phyloP scores from a whole-genome alignment of 2,797 vertebrate genomes.

The Florisuga fusca region DNA sequence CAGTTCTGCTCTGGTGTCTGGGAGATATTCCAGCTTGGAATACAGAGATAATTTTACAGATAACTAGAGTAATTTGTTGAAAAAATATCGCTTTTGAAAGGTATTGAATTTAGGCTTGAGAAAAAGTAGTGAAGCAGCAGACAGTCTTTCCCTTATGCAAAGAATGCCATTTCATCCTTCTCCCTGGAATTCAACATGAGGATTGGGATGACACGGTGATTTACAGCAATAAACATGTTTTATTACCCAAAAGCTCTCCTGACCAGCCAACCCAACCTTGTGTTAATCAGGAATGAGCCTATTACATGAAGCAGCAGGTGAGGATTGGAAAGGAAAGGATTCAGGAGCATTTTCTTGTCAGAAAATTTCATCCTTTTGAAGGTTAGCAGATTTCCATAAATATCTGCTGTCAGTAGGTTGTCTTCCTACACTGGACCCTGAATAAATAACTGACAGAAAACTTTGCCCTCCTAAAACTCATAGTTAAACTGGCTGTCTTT shows the following conservation, averaged over 20 bases:
- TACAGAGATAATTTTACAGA: neutral
- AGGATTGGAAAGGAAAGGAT: neutral
- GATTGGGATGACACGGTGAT: neutral
- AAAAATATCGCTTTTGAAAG: neutral
- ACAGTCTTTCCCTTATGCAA: neutral
- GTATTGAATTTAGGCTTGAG: neutral
- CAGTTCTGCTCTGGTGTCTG: neutral
- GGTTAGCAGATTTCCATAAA: neutral
- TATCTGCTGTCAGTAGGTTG: neutral
- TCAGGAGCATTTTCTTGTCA: neutral
- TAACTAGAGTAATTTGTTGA: neutral
- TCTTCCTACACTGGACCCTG: neutral
- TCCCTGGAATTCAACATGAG: neutral
- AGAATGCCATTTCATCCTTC: neutral
- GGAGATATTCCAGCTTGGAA: neutral
- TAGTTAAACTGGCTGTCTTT: neutral
- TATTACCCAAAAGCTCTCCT: neutral
- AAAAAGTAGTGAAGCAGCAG: neutral
- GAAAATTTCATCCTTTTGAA: neutral
- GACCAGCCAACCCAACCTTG: neutral
- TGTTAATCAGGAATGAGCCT: neutral
- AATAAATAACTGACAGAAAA: constrained; percentile 43
- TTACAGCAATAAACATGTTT: neutral
- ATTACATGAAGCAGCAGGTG: neutral
- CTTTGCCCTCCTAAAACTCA: neutral